Percentiles rank a stretch among this genome's conserved stretches.
phyloP scores from a whole-genome alignment of 2,113 vertebrate genomes.

The Puma concolor region DNA sequence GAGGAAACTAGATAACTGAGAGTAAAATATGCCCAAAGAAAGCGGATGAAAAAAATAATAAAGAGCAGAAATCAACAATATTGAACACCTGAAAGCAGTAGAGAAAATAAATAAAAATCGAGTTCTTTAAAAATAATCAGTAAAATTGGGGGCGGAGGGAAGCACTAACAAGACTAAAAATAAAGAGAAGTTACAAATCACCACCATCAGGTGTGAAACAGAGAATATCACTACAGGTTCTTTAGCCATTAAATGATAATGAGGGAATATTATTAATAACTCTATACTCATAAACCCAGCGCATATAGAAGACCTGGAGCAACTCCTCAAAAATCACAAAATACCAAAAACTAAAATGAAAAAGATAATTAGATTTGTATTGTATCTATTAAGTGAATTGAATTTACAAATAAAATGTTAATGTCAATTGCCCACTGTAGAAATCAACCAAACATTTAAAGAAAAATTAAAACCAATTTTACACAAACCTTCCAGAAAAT shows the following conservation, averaged over 20 bases:
- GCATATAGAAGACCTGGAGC: not conserved
- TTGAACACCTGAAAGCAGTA: not conserved
- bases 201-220: not conserved
- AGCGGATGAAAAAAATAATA: not conserved
- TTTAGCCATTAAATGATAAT: not conserved
- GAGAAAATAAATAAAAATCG: not conserved
- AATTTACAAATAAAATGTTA: not conserved
- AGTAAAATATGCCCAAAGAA: not conserved
- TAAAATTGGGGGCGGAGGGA: not conserved
- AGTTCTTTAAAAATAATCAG: not conserved
- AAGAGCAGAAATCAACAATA: not conserved
- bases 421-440: not conserved
- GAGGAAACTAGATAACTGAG: not conserved
- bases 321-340: not conserved
- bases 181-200: not conserved
- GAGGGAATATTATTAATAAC: not conserved
- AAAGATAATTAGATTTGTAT: not conserved
- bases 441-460: not conserved
- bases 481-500: not conserved
- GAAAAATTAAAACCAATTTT: not conserved
- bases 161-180: not conserved
- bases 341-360: not conserved
- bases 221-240: not conserved
- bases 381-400: not conserved
- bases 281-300: not conserved